Evolutionary conservation across 2,113 vertebrate genomes (phyloP).

Genomic region (Macquaria ambigua): DNA sequence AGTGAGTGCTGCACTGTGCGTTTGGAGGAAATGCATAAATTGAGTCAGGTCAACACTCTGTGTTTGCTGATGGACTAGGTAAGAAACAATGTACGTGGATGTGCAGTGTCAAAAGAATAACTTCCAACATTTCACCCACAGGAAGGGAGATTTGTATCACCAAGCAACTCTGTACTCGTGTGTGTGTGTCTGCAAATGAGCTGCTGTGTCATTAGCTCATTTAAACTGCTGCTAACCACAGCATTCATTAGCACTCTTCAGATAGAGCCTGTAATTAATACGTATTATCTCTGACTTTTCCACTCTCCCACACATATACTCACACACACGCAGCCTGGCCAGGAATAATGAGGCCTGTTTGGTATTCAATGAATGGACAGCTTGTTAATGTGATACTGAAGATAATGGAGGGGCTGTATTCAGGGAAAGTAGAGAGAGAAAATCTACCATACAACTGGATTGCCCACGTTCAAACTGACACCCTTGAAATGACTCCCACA

Average conservation of each 20-base stretch:
- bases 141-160: constrained; percentile 61
- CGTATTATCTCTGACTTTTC: constrained; percentile 76
- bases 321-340: constrained; percentile 42
- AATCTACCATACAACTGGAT: constrained; percentile 66
- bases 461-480: constrained; percentile 69
- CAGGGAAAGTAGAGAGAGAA: constrained; percentile 63
- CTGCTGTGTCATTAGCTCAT: constrained; percentile 79
- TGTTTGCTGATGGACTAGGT: not conserved
- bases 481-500: constrained; percentile 77
- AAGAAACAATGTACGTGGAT: constrained; percentile 30
- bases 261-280: constrained; percentile 83
- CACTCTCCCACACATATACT: constrained; percentile 38
- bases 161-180: constrained; percentile 14
- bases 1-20: not conserved
- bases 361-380: constrained; percentile 78
- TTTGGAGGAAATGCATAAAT: not conserved
- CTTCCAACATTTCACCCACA: constrained; percentile 50
- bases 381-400: constrained; percentile 78
- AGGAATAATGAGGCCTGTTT: constrained; percentile 77
- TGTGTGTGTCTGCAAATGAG: constrained; percentile 69
- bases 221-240: constrained; percentile 78
- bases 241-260: constrained; percentile 81
- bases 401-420: constrained; percentile 70
- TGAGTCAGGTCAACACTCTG: not conserved
- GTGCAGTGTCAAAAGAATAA: constrained; percentile 48